Evolutionary conservation across 2,113 vertebrate genomes (phyloP).

Genomic region (Xenopus tropicalis): DNA sequence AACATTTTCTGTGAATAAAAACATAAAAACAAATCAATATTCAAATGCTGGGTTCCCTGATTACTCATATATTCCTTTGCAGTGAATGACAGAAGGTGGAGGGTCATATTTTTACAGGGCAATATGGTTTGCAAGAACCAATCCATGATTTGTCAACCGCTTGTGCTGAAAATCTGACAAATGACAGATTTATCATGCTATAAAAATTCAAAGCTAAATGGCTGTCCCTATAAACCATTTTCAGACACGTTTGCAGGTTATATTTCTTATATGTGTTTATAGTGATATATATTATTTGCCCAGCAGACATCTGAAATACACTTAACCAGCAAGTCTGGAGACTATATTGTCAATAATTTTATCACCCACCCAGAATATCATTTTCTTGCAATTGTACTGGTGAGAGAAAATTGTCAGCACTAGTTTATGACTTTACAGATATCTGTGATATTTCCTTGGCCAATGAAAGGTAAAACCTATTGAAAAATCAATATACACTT

Average conservation of each 20-base stretch:
- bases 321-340: not conserved
- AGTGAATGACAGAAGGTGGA: not conserved
- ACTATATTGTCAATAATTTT: constrained; percentile 8
- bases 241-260: constrained; percentile 3
- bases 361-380: not conserved
- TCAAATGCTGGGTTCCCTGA: not conserved
- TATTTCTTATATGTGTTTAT: not conserved
- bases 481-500: constrained; percentile 1
- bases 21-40: not conserved
- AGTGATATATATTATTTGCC: constrained; percentile 14
- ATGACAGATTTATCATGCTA: constrained; percentile 21
- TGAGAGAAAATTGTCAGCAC: not conserved
- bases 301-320: constrained; percentile 1
- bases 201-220: constrained; percentile 11
- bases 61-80: not conserved
- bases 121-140: not conserved
- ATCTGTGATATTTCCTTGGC: not conserved
- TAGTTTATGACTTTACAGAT: constrained; percentile 9
- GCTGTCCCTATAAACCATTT: constrained; percentile 2
- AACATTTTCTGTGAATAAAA: not conserved
- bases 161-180: constrained; percentile 1
- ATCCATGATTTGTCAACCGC: not conserved
- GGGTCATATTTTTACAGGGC: not conserved
- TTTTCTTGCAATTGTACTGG: not conserved
- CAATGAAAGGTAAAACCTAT: not conserved